phyloP scores from a whole-genome alignment of 2,113 vertebrate genomes.

The Epinephelus cyanopodus region DNA sequence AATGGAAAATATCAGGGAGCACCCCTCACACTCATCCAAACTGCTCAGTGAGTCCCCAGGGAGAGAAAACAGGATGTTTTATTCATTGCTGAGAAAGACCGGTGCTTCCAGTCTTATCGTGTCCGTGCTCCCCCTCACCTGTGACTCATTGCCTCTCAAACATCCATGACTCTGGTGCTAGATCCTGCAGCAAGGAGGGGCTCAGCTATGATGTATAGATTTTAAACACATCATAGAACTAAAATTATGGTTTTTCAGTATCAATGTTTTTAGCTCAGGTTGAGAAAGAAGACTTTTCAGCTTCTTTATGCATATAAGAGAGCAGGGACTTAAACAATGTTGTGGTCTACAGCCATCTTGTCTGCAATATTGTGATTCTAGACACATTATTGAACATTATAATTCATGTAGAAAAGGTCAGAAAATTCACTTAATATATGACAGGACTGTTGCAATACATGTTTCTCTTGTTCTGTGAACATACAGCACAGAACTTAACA shows the following conservation, averaged over 20 bases:
- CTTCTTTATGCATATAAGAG: background rate
- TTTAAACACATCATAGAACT: background rate
- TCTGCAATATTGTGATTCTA: background rate
- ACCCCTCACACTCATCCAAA: slow-evolving; percentile 16
- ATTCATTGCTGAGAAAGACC: slow-evolving; percentile 46
- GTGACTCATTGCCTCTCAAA: slow-evolving; percentile 80
- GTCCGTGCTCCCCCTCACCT: slow-evolving; percentile 71
- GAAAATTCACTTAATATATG: background rate
- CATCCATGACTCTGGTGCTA: slow-evolving; percentile 48
- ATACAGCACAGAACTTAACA: background rate
- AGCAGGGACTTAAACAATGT: background rate
- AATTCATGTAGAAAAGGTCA: background rate
- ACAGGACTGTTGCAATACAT: background rate
- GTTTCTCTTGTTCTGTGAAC: background rate
- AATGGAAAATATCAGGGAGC: slow-evolving; percentile 7
- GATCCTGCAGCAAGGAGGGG: slow-evolving; percentile 65
- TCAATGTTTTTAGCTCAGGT: background rate
- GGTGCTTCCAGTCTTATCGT: slow-evolving; percentile 49
- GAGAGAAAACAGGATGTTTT: slow-evolving; percentile 63
- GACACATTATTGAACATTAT: background rate
- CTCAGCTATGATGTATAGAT: slow-evolving; percentile 14
- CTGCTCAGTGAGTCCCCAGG: slow-evolving; percentile 25
- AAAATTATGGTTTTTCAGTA: background rate
- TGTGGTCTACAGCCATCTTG: background rate
- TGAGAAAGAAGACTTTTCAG: background rate